phyloP scores from a whole-genome alignment of 1,140 invertebrate genomes.

The Nomia melanderi region DNA sequence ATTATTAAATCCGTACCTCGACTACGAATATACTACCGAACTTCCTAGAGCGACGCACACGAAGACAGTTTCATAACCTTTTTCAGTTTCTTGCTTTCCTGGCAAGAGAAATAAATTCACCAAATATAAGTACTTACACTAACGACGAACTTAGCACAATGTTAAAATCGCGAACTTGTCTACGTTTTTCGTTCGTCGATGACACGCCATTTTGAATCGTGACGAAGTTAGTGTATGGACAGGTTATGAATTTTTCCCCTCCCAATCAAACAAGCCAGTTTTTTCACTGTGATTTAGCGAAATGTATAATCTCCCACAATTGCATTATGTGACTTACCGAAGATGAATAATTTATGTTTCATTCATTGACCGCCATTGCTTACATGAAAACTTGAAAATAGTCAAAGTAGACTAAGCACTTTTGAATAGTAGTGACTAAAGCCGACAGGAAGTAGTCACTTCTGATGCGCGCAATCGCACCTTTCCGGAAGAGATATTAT shows the following conservation, averaged over 20 bases:
- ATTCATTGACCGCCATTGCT: not conserved
- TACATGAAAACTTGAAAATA: not conserved
- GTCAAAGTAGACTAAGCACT: not conserved
- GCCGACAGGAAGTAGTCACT: constrained; percentile 20
- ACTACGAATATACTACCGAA: constrained; percentile 22
- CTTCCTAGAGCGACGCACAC: constrained; percentile 23
- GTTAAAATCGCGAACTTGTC: not conserved
- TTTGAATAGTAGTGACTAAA: constrained; percentile 32
- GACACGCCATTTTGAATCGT: constrained; percentile 60
- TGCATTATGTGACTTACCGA: constrained; percentile 46
- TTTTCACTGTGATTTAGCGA: not conserved
- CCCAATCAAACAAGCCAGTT: constrained; percentile 3
- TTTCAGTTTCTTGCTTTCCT: constrained; percentile 1
- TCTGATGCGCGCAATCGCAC: constrained; percentile 12
- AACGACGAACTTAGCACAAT: constrained; percentile 20
- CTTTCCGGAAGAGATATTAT: not conserved
- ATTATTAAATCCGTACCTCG: constrained; percentile 66
- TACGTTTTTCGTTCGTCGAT: constrained; percentile 11
- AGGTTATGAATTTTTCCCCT: constrained; percentile 53
- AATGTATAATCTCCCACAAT: not conserved
- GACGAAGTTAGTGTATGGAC: not conserved
- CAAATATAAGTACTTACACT: constrained; percentile 20
- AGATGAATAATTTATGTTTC: not conserved
- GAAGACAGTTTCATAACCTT: constrained; percentile 44
- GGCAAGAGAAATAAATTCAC: constrained; percentile 5